Evolutionary conservation across 2,888 invertebrate species (phyloP), one percentile per base, ranked within the genome.

Genomic region (Linyphia triangularis): DNA sequence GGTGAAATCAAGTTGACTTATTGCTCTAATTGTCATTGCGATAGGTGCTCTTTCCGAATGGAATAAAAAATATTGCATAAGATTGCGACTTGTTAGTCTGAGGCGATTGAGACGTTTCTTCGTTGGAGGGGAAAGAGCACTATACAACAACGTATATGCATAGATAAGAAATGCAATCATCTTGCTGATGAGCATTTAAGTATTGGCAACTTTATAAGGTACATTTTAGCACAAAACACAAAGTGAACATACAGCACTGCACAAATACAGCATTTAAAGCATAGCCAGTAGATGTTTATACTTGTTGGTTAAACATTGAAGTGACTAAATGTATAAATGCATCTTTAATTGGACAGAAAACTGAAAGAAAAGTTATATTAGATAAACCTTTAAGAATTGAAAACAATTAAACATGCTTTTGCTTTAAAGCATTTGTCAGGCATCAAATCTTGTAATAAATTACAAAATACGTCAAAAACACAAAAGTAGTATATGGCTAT

Each of bases 21-120:
- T 88, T 88, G 86, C 86, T 88, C 65, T 81, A 88, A 69, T 63
- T 72, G 37, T 75, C 16, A 81, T 59, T 88, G 86, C 79, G 57
- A 19, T n/a, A 30, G 63, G 37, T 69, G 75, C 81, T 81, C 81
- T 75, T 81, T 59, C 85, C 69, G 10, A 63, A 26, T 28, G 70
- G 57, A 69, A 33, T 69, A 51, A 67, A 67, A 57, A 79, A 30
- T 75, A 77, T 77, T 77, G 77, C 77, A 77, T 77, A 37, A 1
- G 30, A 6, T 61, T 59, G 33, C 59, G 22, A 37, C 61, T 37
- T 10, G 10, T 24, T 26, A 30, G 33, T 61, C 33, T 7, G 19
- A 69, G 72, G 22, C 72, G 26, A 26, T 16, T 3, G 51, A 30
- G 73, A 16, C 33, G 6, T 57, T 72, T 10, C 37, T 37, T 69